Evolutionary conservation across 1,140 invertebrate species (phyloP).

Genomic region (Drepana arcuata): DNA sequence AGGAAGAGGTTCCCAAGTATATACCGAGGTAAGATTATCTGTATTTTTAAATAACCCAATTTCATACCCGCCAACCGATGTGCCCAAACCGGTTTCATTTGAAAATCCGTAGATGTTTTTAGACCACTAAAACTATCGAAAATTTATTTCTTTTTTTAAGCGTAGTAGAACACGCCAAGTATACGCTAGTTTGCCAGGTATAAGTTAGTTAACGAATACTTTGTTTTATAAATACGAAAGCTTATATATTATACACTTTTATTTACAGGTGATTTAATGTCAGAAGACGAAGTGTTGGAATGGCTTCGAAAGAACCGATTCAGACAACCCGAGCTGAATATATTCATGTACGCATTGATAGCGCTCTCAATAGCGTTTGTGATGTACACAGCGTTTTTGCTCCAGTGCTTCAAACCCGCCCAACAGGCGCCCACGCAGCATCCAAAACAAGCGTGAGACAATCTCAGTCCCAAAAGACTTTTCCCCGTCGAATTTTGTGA

Average conservation of each 20-base stretch:
- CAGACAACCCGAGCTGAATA: conserved; percentile 91
- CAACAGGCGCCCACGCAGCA: conserved; percentile 72
- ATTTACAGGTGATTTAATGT: conserved; percentile 82
- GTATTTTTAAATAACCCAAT: too few species aligned
- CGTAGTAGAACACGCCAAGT: too few species aligned
- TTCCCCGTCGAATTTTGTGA: conserved; percentile 10
- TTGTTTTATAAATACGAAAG: too few species aligned
- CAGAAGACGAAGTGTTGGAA: conserved; percentile 91
- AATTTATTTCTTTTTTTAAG: too few species aligned
- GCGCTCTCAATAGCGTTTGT: conserved; percentile 89
- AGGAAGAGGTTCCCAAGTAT: conserved; percentile 95
- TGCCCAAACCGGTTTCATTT: too few species aligned
- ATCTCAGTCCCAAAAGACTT: conserved; percentile 1
- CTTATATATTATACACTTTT: too few species aligned
- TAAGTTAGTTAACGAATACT: too few species aligned
- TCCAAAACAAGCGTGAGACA: conserved; percentile 77
- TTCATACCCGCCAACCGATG: too few species aligned
- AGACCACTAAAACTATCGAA: too few species aligned
- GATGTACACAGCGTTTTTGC: conserved; percentile 90
- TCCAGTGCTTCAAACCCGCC: conserved; percentile 88
- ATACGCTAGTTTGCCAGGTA: too few species aligned
- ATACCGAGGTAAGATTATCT: conserved; percentile 86
- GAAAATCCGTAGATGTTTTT: too few species aligned
- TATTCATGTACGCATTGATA: conserved; percentile 95
- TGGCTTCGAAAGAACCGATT: conserved; percentile 95